Base-by-base conservation (phyloP, 2,888 invertebrate species). In the Pseudococcus viburni region DNA sequence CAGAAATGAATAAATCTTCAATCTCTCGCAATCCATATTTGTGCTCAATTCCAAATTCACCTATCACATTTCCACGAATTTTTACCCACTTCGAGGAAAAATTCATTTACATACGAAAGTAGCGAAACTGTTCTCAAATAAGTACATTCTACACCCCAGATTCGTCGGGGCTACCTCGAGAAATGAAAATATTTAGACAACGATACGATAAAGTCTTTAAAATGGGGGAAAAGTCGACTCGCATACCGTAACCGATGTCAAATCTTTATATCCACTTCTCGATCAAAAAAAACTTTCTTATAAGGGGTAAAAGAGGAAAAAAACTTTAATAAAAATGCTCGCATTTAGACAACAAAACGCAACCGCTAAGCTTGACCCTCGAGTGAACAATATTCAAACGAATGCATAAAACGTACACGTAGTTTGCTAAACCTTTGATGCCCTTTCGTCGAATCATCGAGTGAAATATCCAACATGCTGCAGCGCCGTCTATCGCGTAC, bases 111-210 rank as follows among this genome's bases (percentile, higher is more conserved):
- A 46, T 46, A 46, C 46, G 1, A 46, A 46, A 46, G 46, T 46
- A 46, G 46, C 8, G 12, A 51, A 51, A 51, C 51, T 51, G 7
- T 17, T 51, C 5, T 15, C 15, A 11, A 46, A 33, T 33, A 33
- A 3, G 51, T 19, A 59, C 19, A 59, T 59, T 59, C 19, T 7
- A 59, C 19, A 19, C 59, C 15, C 55, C 26, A 19, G n/a, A 59
- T n/a, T 59, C 19, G n/a, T 33, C 26, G 59, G 59, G 9, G 59
- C 1, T 59, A 59, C 4, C 19, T 19, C 19, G n/a, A 59, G 19
- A 59, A 19, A 59, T 19, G 59, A 59, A 59, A 59, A 59, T 59
- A 59, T 59, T 59, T 59, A 59, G 59, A 59, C 59, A 59, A 59
- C 59, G 19, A n/a, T 19, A 19, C 19, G 19, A 19, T 19, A 59